Conservation (phyloP, 2,113 vertebrate species). For the Aegithalos caudatus region DNA sequence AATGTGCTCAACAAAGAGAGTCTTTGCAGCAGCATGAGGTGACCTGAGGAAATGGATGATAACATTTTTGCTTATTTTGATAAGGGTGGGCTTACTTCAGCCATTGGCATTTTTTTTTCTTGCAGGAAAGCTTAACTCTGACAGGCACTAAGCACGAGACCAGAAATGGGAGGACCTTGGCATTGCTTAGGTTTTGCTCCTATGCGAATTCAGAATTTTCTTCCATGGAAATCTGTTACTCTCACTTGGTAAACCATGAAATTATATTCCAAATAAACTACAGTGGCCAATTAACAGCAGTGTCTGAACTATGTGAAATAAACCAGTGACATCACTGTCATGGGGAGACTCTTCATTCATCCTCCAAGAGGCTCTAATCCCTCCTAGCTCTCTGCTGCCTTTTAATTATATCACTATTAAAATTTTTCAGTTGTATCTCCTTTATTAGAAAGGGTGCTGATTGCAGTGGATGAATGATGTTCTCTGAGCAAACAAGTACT, state of each 20-base stretch:
- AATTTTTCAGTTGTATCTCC: not conserved
- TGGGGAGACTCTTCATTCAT: not conserved
- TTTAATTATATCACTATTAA: not conserved
- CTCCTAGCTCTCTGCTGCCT: not conserved
- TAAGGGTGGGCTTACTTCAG: not conserved
- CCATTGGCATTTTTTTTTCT: not conserved
- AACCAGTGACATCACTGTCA: not conserved
- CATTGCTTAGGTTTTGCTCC: not conserved
- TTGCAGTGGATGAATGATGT: not conserved
- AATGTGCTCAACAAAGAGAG: not conserved
- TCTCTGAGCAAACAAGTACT: not conserved
- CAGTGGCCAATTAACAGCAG: not conserved
- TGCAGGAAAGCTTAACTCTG: not conserved
- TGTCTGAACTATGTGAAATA: not conserved
- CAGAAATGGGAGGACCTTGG: not conserved
- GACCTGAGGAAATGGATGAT: not conserved
- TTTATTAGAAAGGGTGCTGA: not conserved
- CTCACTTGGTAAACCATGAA: not conserved
- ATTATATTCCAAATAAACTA: not conserved
- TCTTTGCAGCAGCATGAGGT: not conserved
- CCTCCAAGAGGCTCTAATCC: not conserved
- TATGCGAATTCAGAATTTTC: not conserved
- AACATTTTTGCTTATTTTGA: not conserved
- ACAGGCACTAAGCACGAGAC: not conserved
- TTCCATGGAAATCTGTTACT: not conserved